These are phyloP conservation scores for rabbit (Oryctolagus cuniculus) DNA, from an alignment of 2,113 vertebrate genomes.

Conservation along the genomic window DNA sequence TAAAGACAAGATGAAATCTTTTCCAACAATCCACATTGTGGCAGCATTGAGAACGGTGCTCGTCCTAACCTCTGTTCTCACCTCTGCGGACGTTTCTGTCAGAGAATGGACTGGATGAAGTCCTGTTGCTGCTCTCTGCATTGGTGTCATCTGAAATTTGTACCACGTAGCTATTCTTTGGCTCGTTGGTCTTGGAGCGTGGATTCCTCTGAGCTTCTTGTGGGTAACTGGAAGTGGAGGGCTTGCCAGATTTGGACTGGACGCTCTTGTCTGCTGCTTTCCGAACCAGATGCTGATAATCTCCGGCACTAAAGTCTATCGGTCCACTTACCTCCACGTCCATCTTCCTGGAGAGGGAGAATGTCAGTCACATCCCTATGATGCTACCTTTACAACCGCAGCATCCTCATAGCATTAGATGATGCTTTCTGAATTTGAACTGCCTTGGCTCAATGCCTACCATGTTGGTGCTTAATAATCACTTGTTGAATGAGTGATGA, in stretches of 20 bases:
- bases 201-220: background rate
- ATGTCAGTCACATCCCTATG: background rate
- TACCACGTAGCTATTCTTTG: background rate
- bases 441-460: background rate
- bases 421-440: background rate
- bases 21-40: background rate
- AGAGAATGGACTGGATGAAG: constrained; percentile 32
- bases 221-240: background rate
- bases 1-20: background rate
- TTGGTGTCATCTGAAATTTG: constrained; percentile 36
- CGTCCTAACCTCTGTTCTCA: constrained; percentile 60
- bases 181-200: background rate
- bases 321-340: constrained; percentile 62
- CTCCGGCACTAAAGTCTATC: constrained; percentile 60
- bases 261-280: background rate
- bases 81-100: constrained; percentile 70
- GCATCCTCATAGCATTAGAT: background rate
- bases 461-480: background rate
- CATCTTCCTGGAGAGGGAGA: constrained; percentile 65
- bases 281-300: constrained; percentile 53
- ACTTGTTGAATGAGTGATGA: constrained; percentile 8
- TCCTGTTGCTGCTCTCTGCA: fast-evolving
- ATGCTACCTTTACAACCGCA: background rate
- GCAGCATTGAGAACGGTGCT: constrained; percentile 4
- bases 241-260: too few species aligned